Evolutionary conservation across 2,797 vertebrate species (phyloP).

Genomic region (Coendou prehensilis): DNA sequence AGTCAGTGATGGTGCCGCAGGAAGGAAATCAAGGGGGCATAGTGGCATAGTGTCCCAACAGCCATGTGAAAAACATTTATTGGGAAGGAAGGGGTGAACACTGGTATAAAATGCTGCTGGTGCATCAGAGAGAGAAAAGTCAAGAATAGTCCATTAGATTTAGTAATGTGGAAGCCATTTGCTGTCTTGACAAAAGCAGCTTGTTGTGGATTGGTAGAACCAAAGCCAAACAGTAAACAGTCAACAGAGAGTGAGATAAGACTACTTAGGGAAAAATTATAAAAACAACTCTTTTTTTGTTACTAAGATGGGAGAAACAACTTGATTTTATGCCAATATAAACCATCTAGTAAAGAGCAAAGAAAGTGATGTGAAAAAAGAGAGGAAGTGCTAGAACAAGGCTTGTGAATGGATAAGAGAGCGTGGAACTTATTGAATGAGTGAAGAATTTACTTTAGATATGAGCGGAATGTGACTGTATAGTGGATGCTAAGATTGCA

Average conservation of each 20-base stretch:
- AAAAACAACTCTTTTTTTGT: not conserved
- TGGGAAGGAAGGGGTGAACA: not conserved
- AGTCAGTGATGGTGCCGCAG: not conserved
- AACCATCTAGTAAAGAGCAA: not conserved
- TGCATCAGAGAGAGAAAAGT: not conserved
- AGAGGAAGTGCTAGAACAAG: not conserved
- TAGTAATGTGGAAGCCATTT: not conserved
- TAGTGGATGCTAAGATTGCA: not conserved
- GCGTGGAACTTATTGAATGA: not conserved
- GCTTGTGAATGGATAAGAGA: not conserved
- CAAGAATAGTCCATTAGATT: not conserved
- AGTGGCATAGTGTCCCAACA: not conserved
- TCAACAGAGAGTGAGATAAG: not conserved
- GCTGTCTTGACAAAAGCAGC: not conserved
- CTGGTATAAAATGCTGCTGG: not conserved
- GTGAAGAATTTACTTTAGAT: not conserved
- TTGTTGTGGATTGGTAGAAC: not conserved
- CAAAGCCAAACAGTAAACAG: not conserved
- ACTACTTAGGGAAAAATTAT: not conserved
- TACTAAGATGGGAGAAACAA: not conserved
- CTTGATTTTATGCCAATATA: not conserved
- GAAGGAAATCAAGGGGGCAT: not conserved
- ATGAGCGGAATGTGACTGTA: not conserved
- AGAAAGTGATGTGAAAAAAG: not conserved
- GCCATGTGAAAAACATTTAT: not conserved